Conservation (phyloP, 1,140 invertebrate genomes). For the Eumaeus atala region DNA sequence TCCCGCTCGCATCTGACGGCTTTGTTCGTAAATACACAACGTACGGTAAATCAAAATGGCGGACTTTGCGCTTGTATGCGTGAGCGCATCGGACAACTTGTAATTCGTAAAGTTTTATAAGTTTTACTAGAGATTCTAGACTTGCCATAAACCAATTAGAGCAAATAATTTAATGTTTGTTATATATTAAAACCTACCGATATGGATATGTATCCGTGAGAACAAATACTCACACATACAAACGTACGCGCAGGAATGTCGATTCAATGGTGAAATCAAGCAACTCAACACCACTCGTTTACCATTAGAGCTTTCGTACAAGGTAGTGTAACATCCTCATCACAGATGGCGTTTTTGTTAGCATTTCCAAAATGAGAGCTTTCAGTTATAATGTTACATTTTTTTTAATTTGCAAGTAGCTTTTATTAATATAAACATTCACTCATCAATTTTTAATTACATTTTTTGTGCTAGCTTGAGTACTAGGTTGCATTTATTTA, state of each 20-base stretch:
- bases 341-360: constrained; percentile 52
- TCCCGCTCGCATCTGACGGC: constrained; percentile 71
- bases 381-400: constrained; percentile 24
- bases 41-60: constrained; percentile 72
- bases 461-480: no score
- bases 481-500: no score
- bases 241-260: constrained; percentile 68
- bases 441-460: no score
- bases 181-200: no score
- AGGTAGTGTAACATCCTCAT: constrained; percentile 31
- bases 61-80: constrained; percentile 51
- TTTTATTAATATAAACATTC: no score
- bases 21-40: constrained; percentile 70
- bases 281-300: constrained; percentile 51
- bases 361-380: constrained; percentile 27
- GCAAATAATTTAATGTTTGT: background rate
- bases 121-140: constrained; percentile 26
- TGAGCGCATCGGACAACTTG: constrained; percentile 45
- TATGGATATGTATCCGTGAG: constrained; percentile 37
- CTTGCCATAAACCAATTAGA: background rate
- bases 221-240: constrained; percentile 61
- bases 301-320: constrained; percentile 56
- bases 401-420: constrained; percentile 10
- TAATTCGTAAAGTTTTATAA: constrained; percentile 27
- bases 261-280: constrained; percentile 72